Base-by-base conservation (phyloP, 1,140 invertebrate species). In the Drosophila lowei region DNA sequence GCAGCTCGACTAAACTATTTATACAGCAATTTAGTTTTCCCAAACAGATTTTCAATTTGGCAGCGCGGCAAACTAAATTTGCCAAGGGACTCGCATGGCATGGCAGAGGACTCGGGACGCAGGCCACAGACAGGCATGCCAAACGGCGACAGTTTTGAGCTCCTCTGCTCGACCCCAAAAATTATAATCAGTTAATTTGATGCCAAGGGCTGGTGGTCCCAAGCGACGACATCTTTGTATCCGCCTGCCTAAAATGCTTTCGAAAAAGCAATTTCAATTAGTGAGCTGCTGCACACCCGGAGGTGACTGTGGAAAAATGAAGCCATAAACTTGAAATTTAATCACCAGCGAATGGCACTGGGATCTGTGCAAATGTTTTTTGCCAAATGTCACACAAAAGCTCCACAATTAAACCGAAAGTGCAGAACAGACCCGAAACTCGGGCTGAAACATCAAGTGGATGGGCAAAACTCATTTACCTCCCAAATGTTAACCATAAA, bases 241-340 rank as follows among this genome's bases (percentile, higher is more conserved):
- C 52, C 42, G 44, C 41, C 53, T 46, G 23, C 34, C 50, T 25
- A 72, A 79, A 84, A 76, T 70, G 81, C 58, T 71, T 81, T 86
- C 66, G 77, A 74, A 81, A 86, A 86, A 88, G 83, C 81, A 88
- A 86, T 86, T 86, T 86, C 81, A 86, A 86, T 86, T 86, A 86
- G 81, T 77, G 68, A 58, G 42, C 41, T 21, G 46, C 61, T 72
- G 41, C 41, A 15, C 8, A 8, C n/a, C 34, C 54, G 47, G 59
- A 63, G 57, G 43, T 9, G 8, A 25, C 46, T 72, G 71, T 62
- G 59, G 41, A 64, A 79, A 77, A 79, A 77, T 73, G 53, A 56
- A 58, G 77, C 77, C 50, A 79, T 88, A 77, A 78, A 88, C 65
- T 75, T 65, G 61, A 78, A 88, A 81, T 86, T 88, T 85, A 78